A percentile compares a stretch with the other conserved stretches of the same genome.
These are phyloP conservation scores for Notocelia uddmanniana DNA, from an alignment of 2,888 invertebrate species.

Conservation along the genomic window DNA sequence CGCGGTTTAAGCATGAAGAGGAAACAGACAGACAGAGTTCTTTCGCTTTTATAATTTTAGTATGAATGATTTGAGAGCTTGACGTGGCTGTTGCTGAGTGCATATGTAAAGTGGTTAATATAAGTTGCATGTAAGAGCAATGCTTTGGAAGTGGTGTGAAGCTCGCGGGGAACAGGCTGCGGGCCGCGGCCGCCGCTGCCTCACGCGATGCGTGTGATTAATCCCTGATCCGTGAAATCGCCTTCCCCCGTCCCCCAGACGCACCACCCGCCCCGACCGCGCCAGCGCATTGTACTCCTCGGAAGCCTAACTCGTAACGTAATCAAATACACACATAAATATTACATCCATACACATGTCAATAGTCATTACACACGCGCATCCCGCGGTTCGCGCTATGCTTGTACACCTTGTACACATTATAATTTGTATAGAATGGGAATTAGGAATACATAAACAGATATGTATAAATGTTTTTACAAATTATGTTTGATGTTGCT, in stretches of 20 bases:
- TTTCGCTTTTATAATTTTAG: too few species aligned
- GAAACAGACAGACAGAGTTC: too few species aligned
- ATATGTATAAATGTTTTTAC: background rate
- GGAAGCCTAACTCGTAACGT: conserved; percentile 22
- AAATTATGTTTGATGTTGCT: background rate
- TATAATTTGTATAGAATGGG: background rate
- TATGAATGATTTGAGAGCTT: too few species aligned
- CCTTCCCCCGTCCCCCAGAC: background rate
- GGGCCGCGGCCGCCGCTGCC: background rate
- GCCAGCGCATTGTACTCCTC: conserved; percentile 24
- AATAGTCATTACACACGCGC: conserved; percentile 16
- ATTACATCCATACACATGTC: conserved; percentile 26
- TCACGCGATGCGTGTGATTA: conserved; percentile 44
- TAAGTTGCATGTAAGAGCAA: background rate
- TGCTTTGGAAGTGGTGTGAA: background rate
- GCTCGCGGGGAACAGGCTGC: background rate
- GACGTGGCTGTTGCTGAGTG: background rate
- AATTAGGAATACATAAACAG: conserved; percentile 1
- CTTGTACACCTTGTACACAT: background rate
- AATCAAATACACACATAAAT: conserved; percentile 35
- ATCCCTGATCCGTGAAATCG: conserved; percentile 40
- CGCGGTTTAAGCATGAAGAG: too few species aligned
- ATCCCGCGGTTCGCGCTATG: background rate
- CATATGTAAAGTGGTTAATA: background rate
- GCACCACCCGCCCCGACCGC: background rate